phyloP scores from a whole-genome alignment of 2,797 vertebrate genomes.

The Coccyzus lansbergi region DNA sequence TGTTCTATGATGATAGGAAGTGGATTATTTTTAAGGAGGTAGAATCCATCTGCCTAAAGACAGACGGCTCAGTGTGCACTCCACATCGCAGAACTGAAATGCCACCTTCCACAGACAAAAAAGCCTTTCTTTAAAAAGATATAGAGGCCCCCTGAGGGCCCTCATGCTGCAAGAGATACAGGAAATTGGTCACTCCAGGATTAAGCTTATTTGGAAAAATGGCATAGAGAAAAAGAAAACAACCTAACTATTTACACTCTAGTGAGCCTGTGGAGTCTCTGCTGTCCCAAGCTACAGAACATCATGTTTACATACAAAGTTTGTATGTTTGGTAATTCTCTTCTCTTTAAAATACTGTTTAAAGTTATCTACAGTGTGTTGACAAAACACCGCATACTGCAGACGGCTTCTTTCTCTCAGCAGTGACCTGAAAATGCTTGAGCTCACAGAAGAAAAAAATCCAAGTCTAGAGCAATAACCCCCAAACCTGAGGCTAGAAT shows the following conservation, averaged over 20 bases:
- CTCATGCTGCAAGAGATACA: slow-evolving; percentile 49
- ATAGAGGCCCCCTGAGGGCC: slow-evolving; percentile 35
- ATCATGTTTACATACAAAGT: background rate
- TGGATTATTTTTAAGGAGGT: slow-evolving; percentile 20
- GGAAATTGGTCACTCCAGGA: slow-evolving; percentile 50
- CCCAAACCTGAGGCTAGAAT: background rate
- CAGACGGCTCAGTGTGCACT: background rate
- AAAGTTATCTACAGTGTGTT: background rate
- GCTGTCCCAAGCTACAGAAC: background rate
- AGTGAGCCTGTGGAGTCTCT: background rate
- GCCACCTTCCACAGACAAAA: slow-evolving; percentile 30
- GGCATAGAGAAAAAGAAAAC: background rate
- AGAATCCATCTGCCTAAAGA: background rate
- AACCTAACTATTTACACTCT: slow-evolving; percentile 54
- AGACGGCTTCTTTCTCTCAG: background rate
- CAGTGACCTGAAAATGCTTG: background rate
- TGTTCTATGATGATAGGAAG: background rate
- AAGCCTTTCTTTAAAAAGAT: slow-evolving; percentile 52
- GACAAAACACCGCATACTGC: background rate
- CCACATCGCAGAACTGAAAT: background rate
- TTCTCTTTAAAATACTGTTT: slow-evolving; percentile 5
- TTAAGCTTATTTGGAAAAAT: slow-evolving; percentile 53
- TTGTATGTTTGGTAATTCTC: background rate
- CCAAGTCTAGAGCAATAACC: background rate
- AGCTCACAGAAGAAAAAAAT: background rate